Base-by-base conservation (phyloP, 2,113 vertebrate species). In the Manacus vitellinus region DNA sequence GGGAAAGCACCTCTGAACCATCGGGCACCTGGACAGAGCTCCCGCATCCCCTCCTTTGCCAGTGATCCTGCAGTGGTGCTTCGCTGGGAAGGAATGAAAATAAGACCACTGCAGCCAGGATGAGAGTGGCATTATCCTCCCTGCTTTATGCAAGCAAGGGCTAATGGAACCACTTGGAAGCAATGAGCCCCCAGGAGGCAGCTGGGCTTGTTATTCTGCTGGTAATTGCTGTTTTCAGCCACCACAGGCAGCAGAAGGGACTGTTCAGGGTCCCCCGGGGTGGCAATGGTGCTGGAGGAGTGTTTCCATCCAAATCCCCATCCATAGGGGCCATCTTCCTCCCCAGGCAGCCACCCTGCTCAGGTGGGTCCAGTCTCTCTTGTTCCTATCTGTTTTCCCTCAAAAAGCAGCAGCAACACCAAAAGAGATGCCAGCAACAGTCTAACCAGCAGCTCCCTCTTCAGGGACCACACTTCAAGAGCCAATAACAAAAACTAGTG, bases 1-100 rank as follows among this genome's bases (percentile, higher is more conserved):
- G 49, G 27, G 52, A 95, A 93, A 81, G 21, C 73, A 28, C 25
- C 68, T 47, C 46, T 0, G 8, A 59, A 23, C 7, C 11, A 0
- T 18, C 0, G 0, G 41, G 37, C 19, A 54, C 24, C 10, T 0
- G 2, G 14, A 4, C 0, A 2, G 41, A 80, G 63, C 31, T 46
- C 47, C 31, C 0, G 2, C 70, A 31, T 41, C 52, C 17, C 21
- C 24, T 58, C n/a, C 47, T 47, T 59, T 7, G 7, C 80, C 21
- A 0, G 0, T 5, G 23, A 33, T 10, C 18, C 83, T 9, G 33
- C 16, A 0, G 72, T 0, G 37, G 24, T 5, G 71, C 65, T 74
- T 20, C 33, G 54, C 52, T n/a, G 47, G 73, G 33, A 59, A 68
- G 66, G 89, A 63, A 76, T 4, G 6, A 56, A 70, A 54, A 61